A percentile compares a stretch with the other conserved stretches of the same genome.
Evolutionary conservation across 2,888 invertebrate genomes (phyloP).

Genomic region (Metopia argyrocephala): DNA sequence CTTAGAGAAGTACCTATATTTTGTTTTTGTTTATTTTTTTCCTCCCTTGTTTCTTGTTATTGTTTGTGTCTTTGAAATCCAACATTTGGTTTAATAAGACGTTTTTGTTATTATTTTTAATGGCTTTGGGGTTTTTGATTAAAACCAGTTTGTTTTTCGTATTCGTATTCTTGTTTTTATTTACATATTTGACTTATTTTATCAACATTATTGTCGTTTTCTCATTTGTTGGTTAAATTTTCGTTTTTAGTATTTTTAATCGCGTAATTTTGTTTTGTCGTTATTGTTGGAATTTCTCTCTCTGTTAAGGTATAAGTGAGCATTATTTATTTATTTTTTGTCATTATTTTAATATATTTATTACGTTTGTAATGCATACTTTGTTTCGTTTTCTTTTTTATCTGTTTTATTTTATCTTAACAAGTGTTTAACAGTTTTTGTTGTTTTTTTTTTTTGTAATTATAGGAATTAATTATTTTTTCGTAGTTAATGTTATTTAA

Average conservation of each 20-base stretch:
- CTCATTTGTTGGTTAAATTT: neutral
- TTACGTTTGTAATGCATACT: constrained; percentile 30
- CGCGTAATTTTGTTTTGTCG: neutral
- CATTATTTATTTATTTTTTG: neutral
- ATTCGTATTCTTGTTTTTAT: neutral
- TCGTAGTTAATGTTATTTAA: neutral
- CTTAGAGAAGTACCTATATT: too few relatives aligned
- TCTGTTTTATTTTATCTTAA: constrained; percentile 22
- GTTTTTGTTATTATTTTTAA: constrained; percentile 46
- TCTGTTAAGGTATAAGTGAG: neutral
- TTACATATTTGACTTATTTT: constrained; percentile 21
- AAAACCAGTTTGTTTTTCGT: constrained; percentile 48
- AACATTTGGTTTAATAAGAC: too few relatives aligned
- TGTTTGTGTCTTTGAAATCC: neutral
- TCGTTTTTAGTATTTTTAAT: constrained; percentile 1
- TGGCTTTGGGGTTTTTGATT: constrained; percentile 27
- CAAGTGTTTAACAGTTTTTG: constrained; percentile 59
- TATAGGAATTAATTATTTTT: neutral
- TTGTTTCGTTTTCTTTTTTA: constrained; percentile 26
- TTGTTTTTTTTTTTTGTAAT: constrained; percentile 2
- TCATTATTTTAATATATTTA: constrained; percentile 6
- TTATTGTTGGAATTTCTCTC: constrained; percentile 6
- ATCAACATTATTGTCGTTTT: neutral
- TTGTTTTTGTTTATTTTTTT: neutral
- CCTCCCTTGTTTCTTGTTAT: neutral